These are phyloP conservation scores for Drosophila repleta DNA, from an alignment of 1,140 invertebrate genomes.

Conservation along the genomic window DNA sequence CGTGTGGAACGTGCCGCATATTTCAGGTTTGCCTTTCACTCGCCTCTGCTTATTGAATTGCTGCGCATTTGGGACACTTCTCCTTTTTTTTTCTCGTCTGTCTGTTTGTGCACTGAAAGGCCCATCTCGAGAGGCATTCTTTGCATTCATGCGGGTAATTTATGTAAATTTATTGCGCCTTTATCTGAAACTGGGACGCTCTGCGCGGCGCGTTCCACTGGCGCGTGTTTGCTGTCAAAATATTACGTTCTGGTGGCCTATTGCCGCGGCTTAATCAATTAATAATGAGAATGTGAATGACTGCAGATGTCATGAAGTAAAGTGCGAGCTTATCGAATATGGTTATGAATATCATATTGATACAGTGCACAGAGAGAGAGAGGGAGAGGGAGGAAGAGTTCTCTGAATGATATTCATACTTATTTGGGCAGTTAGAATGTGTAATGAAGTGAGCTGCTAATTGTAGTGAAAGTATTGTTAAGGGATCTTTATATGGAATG, in stretches of 20 bases:
- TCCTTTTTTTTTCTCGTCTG: conserved; percentile 28
- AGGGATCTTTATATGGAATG: too few species aligned
- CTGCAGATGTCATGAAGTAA: conserved; percentile 7
- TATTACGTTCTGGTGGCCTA: conserved; percentile 39
- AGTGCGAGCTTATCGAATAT: conserved; percentile 9
- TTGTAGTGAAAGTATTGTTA: too few species aligned
- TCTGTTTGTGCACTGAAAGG: background rate
- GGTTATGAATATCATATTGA: conserved; percentile 47
- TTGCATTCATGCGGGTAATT: conserved; percentile 80
- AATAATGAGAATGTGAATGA: conserved; percentile 51
- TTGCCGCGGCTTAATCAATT: conserved; percentile 63
- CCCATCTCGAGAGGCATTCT: conserved; percentile 27
- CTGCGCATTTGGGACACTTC: conserved; percentile 74
- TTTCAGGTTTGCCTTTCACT: conserved; percentile 74
- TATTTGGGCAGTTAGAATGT: background rate
- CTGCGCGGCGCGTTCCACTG: conserved; percentile 23
- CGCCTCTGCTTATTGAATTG: conserved; percentile 59
- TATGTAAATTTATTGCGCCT: conserved; percentile 79
- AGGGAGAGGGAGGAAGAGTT: too few species aligned
- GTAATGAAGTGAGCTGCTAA: background rate
- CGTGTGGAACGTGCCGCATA: conserved; percentile 72
- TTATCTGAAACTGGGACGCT: conserved; percentile 54
- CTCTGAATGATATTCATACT: too few species aligned
- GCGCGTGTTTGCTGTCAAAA: conserved; percentile 75
- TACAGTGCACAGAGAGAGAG: background rate